A percentile compares a stretch with the other conserved stretches of the same genome.
phyloP scores from a whole-genome alignment of 2,888 invertebrate species.

The Agriopis marginaria region DNA sequence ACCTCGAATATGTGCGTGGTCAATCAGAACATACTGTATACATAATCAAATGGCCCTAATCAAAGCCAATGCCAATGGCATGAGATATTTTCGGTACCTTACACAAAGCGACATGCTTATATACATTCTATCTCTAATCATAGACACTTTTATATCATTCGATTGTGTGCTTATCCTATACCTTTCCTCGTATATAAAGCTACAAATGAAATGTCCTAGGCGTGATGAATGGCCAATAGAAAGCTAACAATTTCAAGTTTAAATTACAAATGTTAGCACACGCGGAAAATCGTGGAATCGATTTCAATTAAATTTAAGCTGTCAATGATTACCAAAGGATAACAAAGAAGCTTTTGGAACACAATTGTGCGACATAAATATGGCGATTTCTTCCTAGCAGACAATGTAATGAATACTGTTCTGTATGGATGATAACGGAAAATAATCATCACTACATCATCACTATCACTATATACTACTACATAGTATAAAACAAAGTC shows the following conservation, averaged over 20 bases:
- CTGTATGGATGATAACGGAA: neutral
- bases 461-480: too few species aligned
- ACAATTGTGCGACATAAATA: neutral
- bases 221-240: slow-evolving; percentile 66
- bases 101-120: too few species aligned
- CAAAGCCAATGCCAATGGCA: too few species aligned
- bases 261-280: slow-evolving; percentile 69
- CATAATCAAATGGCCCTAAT: too few species aligned
- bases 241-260: slow-evolving; percentile 75
- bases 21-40: too few species aligned
- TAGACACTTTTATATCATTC: neutral
- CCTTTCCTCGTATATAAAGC: neutral
- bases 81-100: too few species aligned
- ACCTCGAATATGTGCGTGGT: too few species aligned
- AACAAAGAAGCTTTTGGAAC: slow-evolving; percentile 1
- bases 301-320: slow-evolving; percentile 48
- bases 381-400: neutral
- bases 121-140: too few species aligned
- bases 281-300: slow-evolving; percentile 64
- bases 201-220: slow-evolving; percentile 25
- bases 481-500: too few species aligned
- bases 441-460: neutral
- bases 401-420: neutral
- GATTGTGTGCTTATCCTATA: neutral
- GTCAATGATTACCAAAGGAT: neutral